Base-by-base conservation (phyloP, 2,113 vertebrate genomes). In the Atlantisia rogersi region DNA sequence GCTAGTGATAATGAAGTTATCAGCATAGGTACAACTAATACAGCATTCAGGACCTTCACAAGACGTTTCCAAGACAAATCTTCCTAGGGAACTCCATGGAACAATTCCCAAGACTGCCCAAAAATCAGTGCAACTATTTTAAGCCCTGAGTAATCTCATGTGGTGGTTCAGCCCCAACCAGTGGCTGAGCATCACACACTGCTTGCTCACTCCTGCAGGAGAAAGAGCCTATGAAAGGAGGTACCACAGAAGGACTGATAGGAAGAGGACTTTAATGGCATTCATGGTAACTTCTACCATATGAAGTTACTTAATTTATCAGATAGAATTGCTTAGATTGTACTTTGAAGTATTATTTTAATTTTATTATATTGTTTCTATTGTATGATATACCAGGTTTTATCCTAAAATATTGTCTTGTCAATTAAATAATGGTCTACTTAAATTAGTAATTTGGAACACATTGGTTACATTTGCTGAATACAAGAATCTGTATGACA, bases 401-500 rank as follows among this genome's bases (percentile, higher is more conserved):
- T 82, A 63, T 91, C 37, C 55, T 81, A 78, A 67, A 82, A 84
- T 81, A 94, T 65, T 12, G 35, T 32, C n/a, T 76, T 74, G 65
- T 90, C 91, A 95, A 65, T 94, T 94, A 95, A 97, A 74, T 65
- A 93, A 92, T 56, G 35, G 74, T 53, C 74, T 91, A 35, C 74
- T 89, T 94, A 86, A 84, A 85, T 75, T 60, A 62, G 5, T 77
- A 64, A 64, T 77, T 48, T 84, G 59, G 82, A 93, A 92, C 32
- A 91, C 52, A 79, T 88, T 78, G 59, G 65, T 78, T 93, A 67
- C 58, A 28, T 83, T 83, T 81, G 55, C 90, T 82, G 86, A 95
- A 92, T 82, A 88, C 39, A 40, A 37, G 75, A 16, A n/a, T 60
- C 39, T 92, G 74, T 84, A 37, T 80, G 79, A 86, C 78, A 92